Base-by-base conservation (phyloP, 1,140 invertebrate species). In the Ridgeia piscesae region DNA sequence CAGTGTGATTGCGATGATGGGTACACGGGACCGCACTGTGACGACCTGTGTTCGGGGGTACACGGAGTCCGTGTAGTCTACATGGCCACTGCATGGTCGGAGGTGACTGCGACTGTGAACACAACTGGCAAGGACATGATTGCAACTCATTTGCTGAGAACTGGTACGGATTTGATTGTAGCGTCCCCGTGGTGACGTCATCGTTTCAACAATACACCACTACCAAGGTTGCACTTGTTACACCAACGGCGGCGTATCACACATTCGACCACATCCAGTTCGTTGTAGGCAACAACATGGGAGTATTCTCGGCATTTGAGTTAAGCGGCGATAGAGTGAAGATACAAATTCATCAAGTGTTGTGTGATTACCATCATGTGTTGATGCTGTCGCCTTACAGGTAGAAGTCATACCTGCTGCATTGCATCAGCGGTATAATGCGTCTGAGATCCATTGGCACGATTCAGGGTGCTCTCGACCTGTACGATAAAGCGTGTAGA, bases 111-210 rank as follows among this genome's bases (percentile, higher is more conserved):
- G 88, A 77, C 35, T 94, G 94, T 92, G 89, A 91, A 9, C 92
- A 91, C 88, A 94, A 94, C 92, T 94, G 94, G 94, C 88, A 91
- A 77, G 94, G 94, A 35, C 89, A 77, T 6, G 2, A 33, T 0
- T 94, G 94, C 91, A 89, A 42, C 8, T 34, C 34, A 42, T 94
- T 94, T 89, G 91, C 89, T 14, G 42, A 35, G 9, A 89, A 93
- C 9, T 91, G 92, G 92, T 91, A 90, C 1, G 94, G 93, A 9
- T 90, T 50, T 34, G 93, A 94, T 77, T 94, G 94, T 50, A 92
- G 88, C 89, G 92, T 94, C 27, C 48, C 93, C 4, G 89, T 48
- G 35, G 91, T 91, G 34, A 34, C 77, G 35, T 35, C 88, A 77
- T 31, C 58, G 2, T 77, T 77, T 21, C 58, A 77, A 9, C 58